phyloP scores from a whole-genome alignment of 2,113 vertebrate genomes.

The Panurus biarmicus region DNA sequence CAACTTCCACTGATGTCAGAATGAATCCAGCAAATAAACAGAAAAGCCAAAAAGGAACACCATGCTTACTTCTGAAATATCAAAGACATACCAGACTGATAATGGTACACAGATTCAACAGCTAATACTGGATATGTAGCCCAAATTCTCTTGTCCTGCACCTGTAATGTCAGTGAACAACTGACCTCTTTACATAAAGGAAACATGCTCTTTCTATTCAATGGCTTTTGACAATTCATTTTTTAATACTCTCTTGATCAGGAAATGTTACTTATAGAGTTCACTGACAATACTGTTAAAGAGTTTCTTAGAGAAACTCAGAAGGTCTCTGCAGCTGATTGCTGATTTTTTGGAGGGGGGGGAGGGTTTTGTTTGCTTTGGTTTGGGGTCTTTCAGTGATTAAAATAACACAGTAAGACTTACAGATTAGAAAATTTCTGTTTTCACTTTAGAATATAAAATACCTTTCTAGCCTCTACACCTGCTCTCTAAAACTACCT shows the following conservation, averaged over 20 bases:
- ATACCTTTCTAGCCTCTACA: background rate
- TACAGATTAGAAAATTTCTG: background rate
- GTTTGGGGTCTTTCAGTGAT: background rate
- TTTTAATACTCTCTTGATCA: background rate
- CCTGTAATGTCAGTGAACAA: background rate
- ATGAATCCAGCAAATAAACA: conserved; percentile 21
- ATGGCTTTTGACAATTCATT: background rate
- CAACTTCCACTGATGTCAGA: conserved; percentile 20
- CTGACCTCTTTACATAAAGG: background rate
- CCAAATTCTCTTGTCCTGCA: background rate
- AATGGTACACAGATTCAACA: background rate
- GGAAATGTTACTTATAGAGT: background rate
- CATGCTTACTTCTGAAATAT: background rate
- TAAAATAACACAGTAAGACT: background rate
- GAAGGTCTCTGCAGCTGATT: background rate
- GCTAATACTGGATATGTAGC: accelerated
- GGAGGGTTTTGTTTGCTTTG: no score
- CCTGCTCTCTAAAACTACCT: background rate
- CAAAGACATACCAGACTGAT: background rate
- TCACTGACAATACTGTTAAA: background rate
- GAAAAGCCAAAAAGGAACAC: background rate
- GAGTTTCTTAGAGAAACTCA: background rate
- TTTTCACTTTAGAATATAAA: background rate
- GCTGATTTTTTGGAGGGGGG: background rate
- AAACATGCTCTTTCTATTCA: background rate